Percentiles rank a stretch among this genome's conserved stretches.
phyloP scores from a whole-genome alignment of 2,888 invertebrate genomes.

The Campopleginae sp. region DNA sequence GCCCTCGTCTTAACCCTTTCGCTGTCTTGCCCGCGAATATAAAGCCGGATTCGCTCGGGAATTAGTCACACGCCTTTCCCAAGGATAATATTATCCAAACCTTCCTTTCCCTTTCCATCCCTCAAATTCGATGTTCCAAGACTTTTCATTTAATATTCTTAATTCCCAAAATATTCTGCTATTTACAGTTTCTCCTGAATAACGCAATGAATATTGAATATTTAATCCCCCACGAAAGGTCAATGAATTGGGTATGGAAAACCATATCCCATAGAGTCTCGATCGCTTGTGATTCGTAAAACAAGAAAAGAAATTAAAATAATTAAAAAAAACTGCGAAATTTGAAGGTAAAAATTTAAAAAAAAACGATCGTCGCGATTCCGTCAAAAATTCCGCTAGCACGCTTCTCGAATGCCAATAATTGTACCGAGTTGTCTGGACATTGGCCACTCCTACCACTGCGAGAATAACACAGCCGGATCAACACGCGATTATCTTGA shows the following conservation, averaged over 20 bases:
- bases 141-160: constrained; percentile 62
- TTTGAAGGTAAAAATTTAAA: neutral
- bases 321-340: neutral
- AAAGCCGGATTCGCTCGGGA: constrained; percentile 71
- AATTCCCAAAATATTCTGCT: constrained; percentile 41
- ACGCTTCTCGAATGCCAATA: neutral
- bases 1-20: constrained; percentile 77
- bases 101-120: constrained; percentile 2
- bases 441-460: constrained; percentile 11
- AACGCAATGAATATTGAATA: constrained; percentile 42
- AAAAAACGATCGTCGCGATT: neutral
- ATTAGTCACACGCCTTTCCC: constrained; percentile 68
- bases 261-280: neutral
- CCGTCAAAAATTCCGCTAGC: neutral
- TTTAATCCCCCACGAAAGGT: neutral
- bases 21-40: constrained; percentile 68
- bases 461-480: neutral
- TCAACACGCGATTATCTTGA: constrained; percentile 56
- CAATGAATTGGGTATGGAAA: neutral
- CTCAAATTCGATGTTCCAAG: constrained; percentile 53
- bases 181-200: constrained; percentile 36
- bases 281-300: neutral
- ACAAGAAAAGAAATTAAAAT: neutral
- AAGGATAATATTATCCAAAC: constrained; percentile 58
- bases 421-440: constrained; percentile 29